Conservation (phyloP, 1,140 invertebrate species). For the Chironomus striatipennis region DNA sequence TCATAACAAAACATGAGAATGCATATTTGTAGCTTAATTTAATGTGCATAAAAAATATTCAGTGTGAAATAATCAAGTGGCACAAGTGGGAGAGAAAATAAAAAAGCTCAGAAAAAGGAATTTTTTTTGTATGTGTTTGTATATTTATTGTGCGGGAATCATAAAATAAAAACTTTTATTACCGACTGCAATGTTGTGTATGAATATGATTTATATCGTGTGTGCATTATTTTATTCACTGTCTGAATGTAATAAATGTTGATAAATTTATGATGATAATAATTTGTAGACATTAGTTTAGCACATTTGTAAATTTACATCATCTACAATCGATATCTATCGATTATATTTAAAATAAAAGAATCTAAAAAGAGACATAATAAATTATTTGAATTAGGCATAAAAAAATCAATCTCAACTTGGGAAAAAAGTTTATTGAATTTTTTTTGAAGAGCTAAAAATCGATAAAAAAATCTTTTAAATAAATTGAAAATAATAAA, state of each 20-base stretch:
- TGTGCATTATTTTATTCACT: background rate
- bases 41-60: background rate
- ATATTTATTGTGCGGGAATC: too few relatives aligned
- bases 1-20: too few relatives aligned
- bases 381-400: background rate
- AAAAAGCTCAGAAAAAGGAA: too few relatives aligned
- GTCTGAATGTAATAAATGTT: background rate
- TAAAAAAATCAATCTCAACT: background rate
- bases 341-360: too few relatives aligned
- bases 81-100: background rate
- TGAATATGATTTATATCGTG: conserved; percentile 7
- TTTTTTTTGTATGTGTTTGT: too few relatives aligned
- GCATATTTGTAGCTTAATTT: background rate
- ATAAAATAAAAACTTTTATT: too few relatives aligned
- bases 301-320: too few relatives aligned
- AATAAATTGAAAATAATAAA: conserved; percentile 12
- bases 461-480: background rate
- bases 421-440: background rate
- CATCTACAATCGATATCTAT: too few relatives aligned
- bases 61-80: background rate
- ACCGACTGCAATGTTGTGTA: background rate
- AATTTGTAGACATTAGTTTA: too few relatives aligned
- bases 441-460: background rate
- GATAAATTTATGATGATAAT: too few relatives aligned
- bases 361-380: too few relatives aligned